These are phyloP conservation scores for Euphydryas editha DNA, from an alignment of 2,888 invertebrate species.

Conservation along the genomic window DNA sequence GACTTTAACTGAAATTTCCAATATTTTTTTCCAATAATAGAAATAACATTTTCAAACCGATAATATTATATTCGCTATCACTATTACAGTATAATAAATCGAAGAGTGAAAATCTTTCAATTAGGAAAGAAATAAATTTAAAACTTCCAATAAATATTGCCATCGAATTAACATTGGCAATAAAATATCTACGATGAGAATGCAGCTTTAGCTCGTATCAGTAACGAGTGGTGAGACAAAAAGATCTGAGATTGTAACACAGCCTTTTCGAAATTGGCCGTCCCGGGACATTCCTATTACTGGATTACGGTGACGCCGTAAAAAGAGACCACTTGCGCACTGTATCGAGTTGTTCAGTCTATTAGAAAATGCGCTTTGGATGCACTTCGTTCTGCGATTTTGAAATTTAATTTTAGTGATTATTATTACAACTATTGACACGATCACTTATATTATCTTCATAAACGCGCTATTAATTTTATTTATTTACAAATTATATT, in stretches of 20 bases:
- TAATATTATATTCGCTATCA: too few species aligned
- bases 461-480: too few species aligned
- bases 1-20: too few species aligned
- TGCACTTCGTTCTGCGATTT: background rate
- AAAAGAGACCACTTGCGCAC: conserved; percentile 25
- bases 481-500: too few species aligned
- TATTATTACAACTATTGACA: background rate
- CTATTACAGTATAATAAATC: too few species aligned
- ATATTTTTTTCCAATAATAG: too few species aligned
- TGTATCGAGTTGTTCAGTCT: conserved; percentile 18
- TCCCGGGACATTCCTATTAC: conserved; percentile 48
- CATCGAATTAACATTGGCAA: background rate
- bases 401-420: background rate
- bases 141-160: too few species aligned
- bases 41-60: too few species aligned
- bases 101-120: too few species aligned
- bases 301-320: conserved; percentile 50
- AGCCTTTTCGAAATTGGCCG: conserved; percentile 50
- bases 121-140: too few species aligned
- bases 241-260: conserved; percentile 41
- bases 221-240: conserved; percentile 42
- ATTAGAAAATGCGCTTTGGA: conserved; percentile 2
- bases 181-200: background rate
- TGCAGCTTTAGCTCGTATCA: conserved; percentile 24
- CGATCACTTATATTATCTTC: background rate